Evolutionary conservation across 2,797 vertebrate genomes (phyloP).

Genomic region (Cyprinodon diabolis): DNA sequence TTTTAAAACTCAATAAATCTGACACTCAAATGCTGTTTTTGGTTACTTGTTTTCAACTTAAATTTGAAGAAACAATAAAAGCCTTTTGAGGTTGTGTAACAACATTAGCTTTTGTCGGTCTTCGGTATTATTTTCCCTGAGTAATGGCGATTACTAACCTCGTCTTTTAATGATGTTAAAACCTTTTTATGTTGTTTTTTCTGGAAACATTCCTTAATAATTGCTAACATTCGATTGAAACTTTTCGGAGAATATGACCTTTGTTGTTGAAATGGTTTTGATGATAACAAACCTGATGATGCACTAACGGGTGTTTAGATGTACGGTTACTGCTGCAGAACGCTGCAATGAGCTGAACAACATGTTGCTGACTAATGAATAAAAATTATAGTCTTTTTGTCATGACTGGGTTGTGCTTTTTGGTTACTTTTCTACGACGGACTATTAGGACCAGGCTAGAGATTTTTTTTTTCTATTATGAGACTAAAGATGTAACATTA

Average conservation of each 20-base stretch:
- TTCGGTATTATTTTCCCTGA: conserved; percentile 1
- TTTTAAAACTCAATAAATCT: neutral
- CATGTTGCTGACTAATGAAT: conserved; percentile 48
- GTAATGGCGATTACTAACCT: neutral
- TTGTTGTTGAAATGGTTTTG: neutral
- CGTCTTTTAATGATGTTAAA: neutral
- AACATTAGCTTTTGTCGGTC: neutral
- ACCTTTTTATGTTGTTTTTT: conserved; percentile 8
- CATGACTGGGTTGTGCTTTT: conserved; percentile 7
- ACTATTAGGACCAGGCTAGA: neutral
- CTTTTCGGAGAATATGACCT: neutral
- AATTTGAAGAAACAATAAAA: neutral
- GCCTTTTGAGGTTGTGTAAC: neutral
- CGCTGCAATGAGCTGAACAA: conserved; percentile 11
- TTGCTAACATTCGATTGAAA: conserved; percentile 6
- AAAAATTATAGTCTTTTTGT: conserved; percentile 24
- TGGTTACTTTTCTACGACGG: neutral
- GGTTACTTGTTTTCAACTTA: neutral
- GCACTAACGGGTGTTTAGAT: conserved; percentile 14
- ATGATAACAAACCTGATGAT: neutral
- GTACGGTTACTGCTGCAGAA: neutral
- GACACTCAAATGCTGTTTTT: neutral
- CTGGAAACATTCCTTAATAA: conserved; percentile 42
- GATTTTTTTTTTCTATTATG: too few relatives aligned
- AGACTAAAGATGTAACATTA: too few relatives aligned